Base-by-base conservation (phyloP, 1,140 invertebrate species). In the Drosophila yakuba region DNA sequence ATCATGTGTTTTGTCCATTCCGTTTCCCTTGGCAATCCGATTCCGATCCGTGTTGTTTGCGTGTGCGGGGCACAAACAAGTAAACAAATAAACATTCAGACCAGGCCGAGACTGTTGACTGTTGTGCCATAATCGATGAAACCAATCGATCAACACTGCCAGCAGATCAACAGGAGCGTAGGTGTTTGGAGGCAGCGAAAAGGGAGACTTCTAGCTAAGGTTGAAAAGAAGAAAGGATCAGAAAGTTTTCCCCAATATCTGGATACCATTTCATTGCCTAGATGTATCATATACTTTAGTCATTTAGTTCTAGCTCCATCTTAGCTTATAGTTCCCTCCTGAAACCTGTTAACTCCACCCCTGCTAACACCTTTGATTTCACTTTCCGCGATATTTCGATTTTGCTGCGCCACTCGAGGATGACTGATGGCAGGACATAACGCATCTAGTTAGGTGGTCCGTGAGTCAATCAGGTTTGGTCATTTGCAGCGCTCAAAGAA, bases 41-140 rank as follows among this genome's bases (percentile, higher is more conserved):
- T 52, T 52, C 60, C 36, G 28, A 69, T 71, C 67, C 28, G 41
- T 20, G 61, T 48, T 75, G 68, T 73, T 61, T 54, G 59, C 59
- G 55, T 76, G 55, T 76, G 58, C 59, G 55, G 69, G 60, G 38
- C 59, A 67, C 76, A 83, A 80, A 83, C 64, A 89, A 89, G 80
- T 63, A 88, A 88, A 88, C 73, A 89, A 82, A 88, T 61, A 84
- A 80, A 89, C 48, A 79, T 66, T 67, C 36, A 45, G 45, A 41
- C 64, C 55, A 74, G 58, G 64, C 67, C 59, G 63, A 55, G 50
- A 38, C 44, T 54, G 57, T 59, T 69, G 79, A 83, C 73, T 77
- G 78, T 75, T 82, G 69, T 45, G 81, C 84, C 69, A 89, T 89
- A 89, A 89, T 84, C 84, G 85, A 89, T 89, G 80, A 89, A 89